These are phyloP conservation scores for Marasmarcha lunaedactyla DNA, from an alignment of 2,888 invertebrate genomes.

Conservation along the genomic window DNA sequence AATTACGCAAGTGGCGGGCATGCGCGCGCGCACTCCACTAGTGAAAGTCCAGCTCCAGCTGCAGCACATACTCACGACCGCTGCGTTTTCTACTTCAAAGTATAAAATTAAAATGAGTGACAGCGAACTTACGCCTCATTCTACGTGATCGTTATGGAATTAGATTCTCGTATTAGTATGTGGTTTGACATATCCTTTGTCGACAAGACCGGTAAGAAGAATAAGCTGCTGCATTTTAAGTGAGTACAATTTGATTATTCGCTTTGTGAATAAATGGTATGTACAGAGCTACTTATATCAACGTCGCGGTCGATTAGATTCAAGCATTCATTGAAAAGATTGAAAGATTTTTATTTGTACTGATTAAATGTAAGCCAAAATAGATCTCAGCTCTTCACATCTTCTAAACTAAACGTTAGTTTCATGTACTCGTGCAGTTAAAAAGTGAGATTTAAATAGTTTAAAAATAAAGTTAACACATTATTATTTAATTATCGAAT, in stretches of 20 bases:
- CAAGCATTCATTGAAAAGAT: too few relatives aligned
- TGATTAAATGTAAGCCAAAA: too few relatives aligned
- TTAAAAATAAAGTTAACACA: too few relatives aligned
- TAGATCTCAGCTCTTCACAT: too few relatives aligned
- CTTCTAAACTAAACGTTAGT: too few relatives aligned
- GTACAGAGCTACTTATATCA: too few relatives aligned
- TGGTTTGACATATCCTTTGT: neutral
- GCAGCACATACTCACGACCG: neutral
- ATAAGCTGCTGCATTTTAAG: neutral
- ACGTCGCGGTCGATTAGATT: too few relatives aligned
- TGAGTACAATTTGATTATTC: neutral
- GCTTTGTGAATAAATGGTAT: too few relatives aligned
- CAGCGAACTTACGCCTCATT: neutral
- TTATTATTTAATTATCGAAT: too few relatives aligned
- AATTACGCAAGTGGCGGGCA: constrained; percentile 26
- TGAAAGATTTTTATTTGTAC: too few relatives aligned
- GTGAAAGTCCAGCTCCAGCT: neutral
- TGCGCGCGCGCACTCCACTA: neutral
- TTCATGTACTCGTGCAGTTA: too few relatives aligned
- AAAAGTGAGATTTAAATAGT: too few relatives aligned
- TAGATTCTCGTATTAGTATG: neutral
- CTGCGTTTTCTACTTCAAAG: neutral
- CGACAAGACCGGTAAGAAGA: neutral
- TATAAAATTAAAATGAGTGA: neutral
- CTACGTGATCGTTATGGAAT: neutral